phyloP scores from a whole-genome alignment of 2,113 vertebrate species.

The Phrynosoma platyrhinos region DNA sequence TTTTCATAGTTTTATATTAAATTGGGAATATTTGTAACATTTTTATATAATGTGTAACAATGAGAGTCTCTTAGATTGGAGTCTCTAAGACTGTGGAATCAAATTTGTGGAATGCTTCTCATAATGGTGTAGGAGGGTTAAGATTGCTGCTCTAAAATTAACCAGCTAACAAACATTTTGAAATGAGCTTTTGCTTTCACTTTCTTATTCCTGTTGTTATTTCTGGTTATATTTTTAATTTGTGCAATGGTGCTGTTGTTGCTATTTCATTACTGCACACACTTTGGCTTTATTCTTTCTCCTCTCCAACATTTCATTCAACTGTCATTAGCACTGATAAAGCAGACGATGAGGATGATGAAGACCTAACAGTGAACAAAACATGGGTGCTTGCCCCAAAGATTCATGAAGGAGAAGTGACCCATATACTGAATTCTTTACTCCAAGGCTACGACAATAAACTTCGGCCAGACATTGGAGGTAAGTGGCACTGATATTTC shows the following conservation, averaged over 20 bases:
- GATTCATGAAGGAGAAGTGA: slow-evolving; percentile 95
- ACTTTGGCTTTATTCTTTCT: slow-evolving; percentile 2
- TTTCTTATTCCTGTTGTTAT: background rate
- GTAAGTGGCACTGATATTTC: slow-evolving; percentile 71
- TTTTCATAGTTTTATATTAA: background rate
- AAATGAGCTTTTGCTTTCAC: background rate
- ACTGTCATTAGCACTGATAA: slow-evolving; percentile 82
- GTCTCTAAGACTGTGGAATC: background rate
- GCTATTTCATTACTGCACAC: slow-evolving; percentile 33
- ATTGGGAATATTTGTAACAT: background rate
- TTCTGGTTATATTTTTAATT: slow-evolving; percentile 12
- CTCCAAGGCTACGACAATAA: slow-evolving; percentile 96
- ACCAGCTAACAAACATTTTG: background rate
- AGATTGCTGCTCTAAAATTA: background rate
- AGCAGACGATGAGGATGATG: slow-evolving; percentile 94
- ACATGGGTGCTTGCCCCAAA: slow-evolving; percentile 97
- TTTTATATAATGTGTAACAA: background rate
- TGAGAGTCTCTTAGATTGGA: background rate
- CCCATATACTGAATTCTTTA: slow-evolving; percentile 92
- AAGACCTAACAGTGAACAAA: slow-evolving; percentile 92
- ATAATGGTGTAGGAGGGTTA: background rate
- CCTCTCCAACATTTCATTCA: slow-evolving; percentile 60
- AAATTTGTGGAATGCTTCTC: background rate
- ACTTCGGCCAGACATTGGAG: slow-evolving; percentile 94
- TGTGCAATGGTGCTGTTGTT: slow-evolving; percentile 24